phyloP scores from a whole-genome alignment of 2,797 vertebrate species.

The Sebastes vulpes region DNA sequence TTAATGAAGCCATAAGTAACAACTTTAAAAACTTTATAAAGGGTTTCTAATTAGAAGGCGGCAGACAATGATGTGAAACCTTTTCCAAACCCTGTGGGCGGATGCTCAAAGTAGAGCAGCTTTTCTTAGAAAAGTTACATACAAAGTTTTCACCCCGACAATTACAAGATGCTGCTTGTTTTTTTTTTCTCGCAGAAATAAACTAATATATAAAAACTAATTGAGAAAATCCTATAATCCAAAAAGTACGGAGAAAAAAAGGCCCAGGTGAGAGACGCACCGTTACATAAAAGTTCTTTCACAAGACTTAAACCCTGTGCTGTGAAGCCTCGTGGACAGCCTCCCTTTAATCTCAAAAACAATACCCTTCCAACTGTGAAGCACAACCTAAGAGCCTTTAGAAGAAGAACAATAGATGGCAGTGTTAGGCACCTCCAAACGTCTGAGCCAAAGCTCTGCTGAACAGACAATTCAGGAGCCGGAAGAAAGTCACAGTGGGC shows the following conservation, averaged over 20 bases:
- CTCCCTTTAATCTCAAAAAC: constrained; percentile 60
- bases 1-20: background rate
- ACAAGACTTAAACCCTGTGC: constrained; percentile 5
- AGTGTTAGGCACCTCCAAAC: constrained; percentile 69
- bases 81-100: background rate
- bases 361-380: constrained; percentile 50
- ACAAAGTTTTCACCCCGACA: background rate
- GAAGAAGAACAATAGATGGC: constrained; percentile 76
- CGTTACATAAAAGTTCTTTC: constrained; percentile 16
- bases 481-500: constrained; percentile 77
- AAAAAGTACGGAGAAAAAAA: background rate
- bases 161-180: background rate
- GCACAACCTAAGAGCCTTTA: constrained; percentile 53
- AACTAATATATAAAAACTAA: background rate
- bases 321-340: constrained; percentile 29
- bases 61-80: background rate
- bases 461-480: constrained; percentile 65
- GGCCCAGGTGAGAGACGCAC: constrained; percentile 15
- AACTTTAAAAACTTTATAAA: background rate
- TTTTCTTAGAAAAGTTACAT: background rate
- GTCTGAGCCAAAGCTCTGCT: constrained; percentile 64
- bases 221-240: background rate
- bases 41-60: background rate
- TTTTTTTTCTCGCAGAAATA: background rate
- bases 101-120: background rate